These are phyloP conservation scores for Centropus unirufus DNA, from an alignment of 2,113 vertebrate species.

Conservation along the genomic window DNA sequence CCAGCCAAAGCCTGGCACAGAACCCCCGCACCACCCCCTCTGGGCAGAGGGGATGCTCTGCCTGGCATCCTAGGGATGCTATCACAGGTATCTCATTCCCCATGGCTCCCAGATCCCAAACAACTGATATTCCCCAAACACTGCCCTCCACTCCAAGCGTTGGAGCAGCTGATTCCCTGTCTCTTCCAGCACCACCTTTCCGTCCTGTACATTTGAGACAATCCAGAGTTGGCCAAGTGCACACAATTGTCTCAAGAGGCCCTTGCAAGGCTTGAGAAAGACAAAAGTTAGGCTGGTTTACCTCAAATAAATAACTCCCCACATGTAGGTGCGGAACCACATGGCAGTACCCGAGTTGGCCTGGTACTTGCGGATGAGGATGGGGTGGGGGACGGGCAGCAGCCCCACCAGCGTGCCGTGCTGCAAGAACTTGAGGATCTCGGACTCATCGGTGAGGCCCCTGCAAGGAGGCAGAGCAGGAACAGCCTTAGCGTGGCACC, in stretches of 20 bases:
- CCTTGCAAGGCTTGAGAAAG: neutral
- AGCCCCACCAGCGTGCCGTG: slow-evolving; percentile 96
- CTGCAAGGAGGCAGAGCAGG: slow-evolving; percentile 64
- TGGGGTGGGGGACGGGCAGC: slow-evolving; percentile 95
- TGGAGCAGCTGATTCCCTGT: neutral
- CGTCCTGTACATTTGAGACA: neutral
- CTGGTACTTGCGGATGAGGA: slow-evolving; percentile 98
- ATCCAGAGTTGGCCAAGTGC: neutral
- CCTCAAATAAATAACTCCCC: slow-evolving; percentile 98
- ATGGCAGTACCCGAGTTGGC: slow-evolving; percentile 96
- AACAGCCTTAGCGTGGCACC: neutral
- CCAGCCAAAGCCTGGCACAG: neutral
- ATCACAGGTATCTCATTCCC: too few species aligned
- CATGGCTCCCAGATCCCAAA: neutral
- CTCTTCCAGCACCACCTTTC: neutral
- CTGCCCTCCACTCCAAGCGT: neutral
- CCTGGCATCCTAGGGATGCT: too few species aligned
- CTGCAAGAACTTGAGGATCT: slow-evolving; percentile 97
- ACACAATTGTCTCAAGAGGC: neutral
- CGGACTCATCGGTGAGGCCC: slow-evolving; percentile 95
- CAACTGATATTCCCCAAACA: neutral
- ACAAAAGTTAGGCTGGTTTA: slow-evolving; percentile 52
- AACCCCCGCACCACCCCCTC: neutral
- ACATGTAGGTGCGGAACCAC: slow-evolving; percentile 99
- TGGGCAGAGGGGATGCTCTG: neutral